Evolutionary conservation across 2,888 invertebrate species (phyloP), one percentile per base, ranked within the genome.

Genomic region (Hyposoter dolosus): DNA sequence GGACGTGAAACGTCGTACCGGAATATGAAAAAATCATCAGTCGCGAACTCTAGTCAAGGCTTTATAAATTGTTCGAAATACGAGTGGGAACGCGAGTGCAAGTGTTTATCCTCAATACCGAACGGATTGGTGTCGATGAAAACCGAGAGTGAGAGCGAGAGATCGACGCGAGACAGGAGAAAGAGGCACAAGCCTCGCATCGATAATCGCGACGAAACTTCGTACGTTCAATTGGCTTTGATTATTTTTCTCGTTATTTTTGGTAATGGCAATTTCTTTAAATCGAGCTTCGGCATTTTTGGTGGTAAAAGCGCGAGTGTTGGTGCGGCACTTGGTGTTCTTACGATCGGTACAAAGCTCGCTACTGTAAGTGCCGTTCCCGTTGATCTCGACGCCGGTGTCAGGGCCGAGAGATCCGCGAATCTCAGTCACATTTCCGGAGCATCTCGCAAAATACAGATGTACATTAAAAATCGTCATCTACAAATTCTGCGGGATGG

Each of bases 401-500:
- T 90, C 6, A 96, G 96, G 94, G 96, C 96, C 94, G 96, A 97
- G 95, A 96, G 97, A 93, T 97, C 97, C 93, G 97, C 97, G 92
- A 97, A 97, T 95, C 95, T 97, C 93, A 97, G 97, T 93, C 97
- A 97, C 95, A 96, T 97, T 94, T 96, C 97, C 91, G 97, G 97
- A 94, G 96, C 97, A 86, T 96, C 96, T 89, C 95, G 97, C 91
- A 97, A 97, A 93, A 97, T 98, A 93, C 97, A 97, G 95, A 96
- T 98, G 96, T 97, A 96, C 95, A 96, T 98, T 95, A 97, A 97
- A 95, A 97, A 97, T 95, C 96, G 96, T 91, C 97, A 97, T 94
- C 96, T 98, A 90, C 98, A 98, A 95, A 95, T 98, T 92, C 95
- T 97, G 95, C 97, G 97, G 90, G 97, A 97, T 95, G 98, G 98